These are phyloP conservation scores for Clistopyga incitator DNA, from an alignment of 2,888 invertebrate species.

Conservation along the genomic window DNA sequence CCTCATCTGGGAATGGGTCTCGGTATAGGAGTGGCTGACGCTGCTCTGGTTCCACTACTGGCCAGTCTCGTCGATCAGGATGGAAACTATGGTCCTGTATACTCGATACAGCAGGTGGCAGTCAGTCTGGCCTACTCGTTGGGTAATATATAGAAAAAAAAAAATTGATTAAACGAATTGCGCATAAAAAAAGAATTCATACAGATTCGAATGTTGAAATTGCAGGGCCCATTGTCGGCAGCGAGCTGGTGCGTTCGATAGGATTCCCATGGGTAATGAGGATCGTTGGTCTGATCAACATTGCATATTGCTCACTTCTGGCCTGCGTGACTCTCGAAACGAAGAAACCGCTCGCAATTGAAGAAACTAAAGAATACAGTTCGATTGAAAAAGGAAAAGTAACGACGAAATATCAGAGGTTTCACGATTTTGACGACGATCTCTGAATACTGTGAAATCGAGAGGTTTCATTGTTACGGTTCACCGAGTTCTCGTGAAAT, in stretches of 20 bases:
- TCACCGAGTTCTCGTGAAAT: neutral
- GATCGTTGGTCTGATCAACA: slow-evolving; percentile 89
- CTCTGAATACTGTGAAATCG: slow-evolving; percentile 72
- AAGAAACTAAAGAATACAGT: slow-evolving; percentile 76
- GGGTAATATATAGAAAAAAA: slow-evolving; percentile 84
- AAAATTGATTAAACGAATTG: neutral
- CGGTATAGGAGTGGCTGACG: slow-evolving; percentile 93
- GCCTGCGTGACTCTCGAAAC: slow-evolving; percentile 83
- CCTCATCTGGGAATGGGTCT: slow-evolving; percentile 93
- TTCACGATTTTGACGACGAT: slow-evolving; percentile 80
- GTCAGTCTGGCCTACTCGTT: slow-evolving; percentile 93
- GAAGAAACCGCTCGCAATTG: slow-evolving; percentile 70
- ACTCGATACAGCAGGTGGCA: slow-evolving; percentile 93
- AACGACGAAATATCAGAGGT: slow-evolving; percentile 76
- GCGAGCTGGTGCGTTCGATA: slow-evolving; percentile 88
- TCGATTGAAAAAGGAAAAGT: slow-evolving; percentile 72
- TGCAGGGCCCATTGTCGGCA: slow-evolving; percentile 90
- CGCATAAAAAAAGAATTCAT: neutral
- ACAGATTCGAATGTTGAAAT: slow-evolving; percentile 60
- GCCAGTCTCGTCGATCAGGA: slow-evolving; percentile 90
- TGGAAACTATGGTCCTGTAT: slow-evolving; percentile 91
- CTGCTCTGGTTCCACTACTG: slow-evolving; percentile 91
- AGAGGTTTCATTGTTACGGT: neutral
- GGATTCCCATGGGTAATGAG: slow-evolving; percentile 92
- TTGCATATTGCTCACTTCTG: slow-evolving; percentile 89